Evolutionary conservation across 2,888 invertebrate genomes (phyloP).

Genomic region (Trissolcus japonicus): DNA sequence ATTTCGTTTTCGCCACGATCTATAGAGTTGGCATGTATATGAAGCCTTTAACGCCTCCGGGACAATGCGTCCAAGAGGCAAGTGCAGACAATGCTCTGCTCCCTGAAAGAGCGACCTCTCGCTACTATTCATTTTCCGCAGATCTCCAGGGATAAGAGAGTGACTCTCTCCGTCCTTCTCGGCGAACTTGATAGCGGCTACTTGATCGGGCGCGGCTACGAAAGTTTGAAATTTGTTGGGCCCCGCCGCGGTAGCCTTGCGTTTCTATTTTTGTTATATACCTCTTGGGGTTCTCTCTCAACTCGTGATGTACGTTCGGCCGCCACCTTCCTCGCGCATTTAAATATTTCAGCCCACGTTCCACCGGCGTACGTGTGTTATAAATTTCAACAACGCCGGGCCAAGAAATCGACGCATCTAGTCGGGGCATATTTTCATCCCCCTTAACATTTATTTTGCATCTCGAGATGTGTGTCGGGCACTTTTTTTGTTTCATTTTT

Average conservation of each 20-base stretch:
- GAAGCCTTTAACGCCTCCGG: conserved; percentile 70
- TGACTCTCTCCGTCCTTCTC: not conserved
- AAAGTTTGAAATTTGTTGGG: conserved; percentile 19
- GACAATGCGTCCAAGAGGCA: conserved; percentile 64
- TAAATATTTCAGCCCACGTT: conserved; percentile 61
- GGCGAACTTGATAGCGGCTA: not conserved
- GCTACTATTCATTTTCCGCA: conserved; percentile 69
- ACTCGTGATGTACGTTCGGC: conserved; percentile 43
- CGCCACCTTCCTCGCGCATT: conserved; percentile 49
- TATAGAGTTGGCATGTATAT: conserved; percentile 65
- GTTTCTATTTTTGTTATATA: conserved; percentile 7
- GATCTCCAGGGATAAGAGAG: conserved; percentile 26
- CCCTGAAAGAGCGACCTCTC: conserved; percentile 24
- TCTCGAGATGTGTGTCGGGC: not conserved
- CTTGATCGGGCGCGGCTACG: too few relatives aligned
- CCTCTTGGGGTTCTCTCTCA: conserved; percentile 17
- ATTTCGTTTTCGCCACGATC: conserved; percentile 44
- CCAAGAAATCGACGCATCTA: conserved; percentile 29
- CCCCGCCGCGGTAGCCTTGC: conserved; percentile 2
- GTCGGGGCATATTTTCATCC: conserved; percentile 27
- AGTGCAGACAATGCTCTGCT: conserved; percentile 62
- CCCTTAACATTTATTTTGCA: not conserved
- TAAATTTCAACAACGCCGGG: conserved; percentile 55
- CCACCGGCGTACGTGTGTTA: conserved; percentile 50
- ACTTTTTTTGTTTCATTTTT: not conserved